Percentiles rank a stretch among this genome's conserved stretches.
phyloP scores from a whole-genome alignment of 1,140 invertebrate species.

The Drosophila varians region DNA sequence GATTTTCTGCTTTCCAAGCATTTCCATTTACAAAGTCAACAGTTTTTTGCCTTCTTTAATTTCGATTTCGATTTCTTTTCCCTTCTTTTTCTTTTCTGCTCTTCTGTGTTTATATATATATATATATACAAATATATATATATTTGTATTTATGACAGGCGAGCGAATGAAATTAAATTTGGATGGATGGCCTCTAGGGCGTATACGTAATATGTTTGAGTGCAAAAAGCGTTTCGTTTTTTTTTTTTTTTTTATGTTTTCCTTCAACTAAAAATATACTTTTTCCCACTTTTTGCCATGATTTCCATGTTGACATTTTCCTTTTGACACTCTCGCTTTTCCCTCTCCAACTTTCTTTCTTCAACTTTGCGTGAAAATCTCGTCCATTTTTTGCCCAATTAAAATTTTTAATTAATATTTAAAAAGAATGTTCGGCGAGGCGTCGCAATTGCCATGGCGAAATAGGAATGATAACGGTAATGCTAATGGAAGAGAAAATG shows the following conservation, averaged over 20 bases:
- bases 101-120: no score
- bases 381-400: slow-evolving; percentile 17
- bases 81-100: not conserved
- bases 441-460: not conserved
- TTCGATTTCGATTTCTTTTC: not conserved
- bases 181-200: slow-evolving; percentile 48
- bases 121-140: no score
- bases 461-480: not conserved
- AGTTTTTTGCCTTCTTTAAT: slow-evolving; percentile 11
- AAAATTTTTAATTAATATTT: slow-evolving; percentile 40
- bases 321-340: no score
- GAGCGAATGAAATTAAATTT: slow-evolving; percentile 56
- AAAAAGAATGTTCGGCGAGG: not conserved
- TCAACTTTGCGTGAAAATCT: slow-evolving; percentile 27
- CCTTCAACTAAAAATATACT: slow-evolving; percentile 37
- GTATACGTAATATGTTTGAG: slow-evolving; percentile 60
- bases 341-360: no score
- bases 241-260: slow-evolving; percentile 3
- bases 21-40: slow-evolving; percentile 2
- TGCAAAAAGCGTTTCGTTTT: slow-evolving; percentile 4
- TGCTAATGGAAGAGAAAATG: no score
- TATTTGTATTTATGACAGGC: slow-evolving; percentile 45
- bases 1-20: not conserved
- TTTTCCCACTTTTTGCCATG: not conserved
- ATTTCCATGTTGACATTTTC: slow-evolving; percentile 16